Evolutionary conservation across 2,888 invertebrate genomes (phyloP).

Genomic region (Adelphocoris suturalis): DNA sequence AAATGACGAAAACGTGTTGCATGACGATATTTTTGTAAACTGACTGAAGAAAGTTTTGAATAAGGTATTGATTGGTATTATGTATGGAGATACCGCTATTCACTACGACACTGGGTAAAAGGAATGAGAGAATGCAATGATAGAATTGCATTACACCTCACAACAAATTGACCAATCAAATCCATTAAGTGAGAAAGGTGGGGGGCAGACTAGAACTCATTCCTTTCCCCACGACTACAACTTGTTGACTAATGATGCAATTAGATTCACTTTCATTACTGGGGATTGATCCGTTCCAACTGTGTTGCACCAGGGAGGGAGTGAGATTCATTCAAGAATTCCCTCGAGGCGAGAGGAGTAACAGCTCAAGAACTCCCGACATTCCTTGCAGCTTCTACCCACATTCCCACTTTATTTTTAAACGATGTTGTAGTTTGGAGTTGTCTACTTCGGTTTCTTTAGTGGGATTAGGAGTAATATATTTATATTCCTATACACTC

Average conservation of each 20-base stretch:
- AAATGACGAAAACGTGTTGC: too few species aligned
- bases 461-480: too few species aligned
- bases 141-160: background rate
- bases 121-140: background rate
- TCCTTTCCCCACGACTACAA: conserved; percentile 36
- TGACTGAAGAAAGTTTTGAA: too few species aligned
- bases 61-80: too few species aligned
- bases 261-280: conserved; percentile 65
- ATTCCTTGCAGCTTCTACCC: background rate
- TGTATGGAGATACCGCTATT: too few species aligned
- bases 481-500: too few species aligned
- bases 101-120: too few species aligned
- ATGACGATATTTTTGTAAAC: too few species aligned
- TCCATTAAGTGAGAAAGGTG: conserved; percentile 10
- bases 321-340: conserved; percentile 61
- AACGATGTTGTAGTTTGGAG: too few species aligned
- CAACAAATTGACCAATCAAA: conserved; percentile 46
- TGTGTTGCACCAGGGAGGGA: background rate
- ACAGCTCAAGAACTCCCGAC: conserved; percentile 34
- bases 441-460: too few species aligned
- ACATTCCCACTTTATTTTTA: background rate
- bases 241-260: conserved; percentile 65
- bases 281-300: conserved; percentile 56
- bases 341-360: conserved; percentile 61
- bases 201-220: background rate